phyloP scores from a whole-genome alignment of 2,888 invertebrate species.

The Dicroscelio sp. region DNA sequence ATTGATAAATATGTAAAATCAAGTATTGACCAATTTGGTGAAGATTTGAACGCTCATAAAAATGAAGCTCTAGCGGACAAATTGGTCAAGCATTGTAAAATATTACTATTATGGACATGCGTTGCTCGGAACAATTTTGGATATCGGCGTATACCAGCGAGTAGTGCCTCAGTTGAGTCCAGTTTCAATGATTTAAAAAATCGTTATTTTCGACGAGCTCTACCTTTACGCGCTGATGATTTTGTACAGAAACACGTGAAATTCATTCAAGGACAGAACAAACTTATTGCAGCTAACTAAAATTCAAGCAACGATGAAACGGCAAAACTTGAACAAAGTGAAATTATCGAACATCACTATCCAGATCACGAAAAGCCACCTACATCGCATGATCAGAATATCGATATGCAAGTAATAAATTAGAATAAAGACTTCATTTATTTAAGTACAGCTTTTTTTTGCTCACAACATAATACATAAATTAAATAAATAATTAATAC shows the following conservation, averaged over 20 bases:
- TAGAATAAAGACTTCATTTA: too few relatives aligned
- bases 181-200: constrained; percentile 1
- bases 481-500: too few relatives aligned
- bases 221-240: neutral
- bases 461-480: too few relatives aligned
- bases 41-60: constrained; percentile 3
- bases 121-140: neutral
- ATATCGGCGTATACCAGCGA: neutral
- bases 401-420: too few relatives aligned
- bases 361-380: too few relatives aligned
- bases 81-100: neutral
- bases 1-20: neutral
- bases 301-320: neutral
- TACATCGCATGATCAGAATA: too few relatives aligned
- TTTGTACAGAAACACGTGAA: neutral
- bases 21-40: neutral
- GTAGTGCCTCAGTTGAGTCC: neutral
- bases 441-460: too few relatives aligned
- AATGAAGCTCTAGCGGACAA: neutral
- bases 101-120: neutral
- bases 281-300: neutral
- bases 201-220: neutral
- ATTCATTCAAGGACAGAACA: neutral
- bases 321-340: too few relatives aligned
- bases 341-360: too few relatives aligned